Conservation (phyloP, 2,888 invertebrate species). For the Melinopterus prodromus region DNA sequence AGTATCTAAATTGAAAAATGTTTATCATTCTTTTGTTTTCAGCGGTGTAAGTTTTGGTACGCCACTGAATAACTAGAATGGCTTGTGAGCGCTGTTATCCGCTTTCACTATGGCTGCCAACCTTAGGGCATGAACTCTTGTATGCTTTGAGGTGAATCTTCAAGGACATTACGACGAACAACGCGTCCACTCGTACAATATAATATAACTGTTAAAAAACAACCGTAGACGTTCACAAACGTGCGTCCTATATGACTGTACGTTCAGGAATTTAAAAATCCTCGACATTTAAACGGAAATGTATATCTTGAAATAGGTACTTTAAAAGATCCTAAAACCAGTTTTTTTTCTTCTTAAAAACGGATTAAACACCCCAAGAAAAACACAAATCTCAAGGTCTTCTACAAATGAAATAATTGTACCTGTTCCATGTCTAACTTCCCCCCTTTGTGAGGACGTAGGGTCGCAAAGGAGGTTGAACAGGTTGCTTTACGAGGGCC, state of each 20-base stretch:
- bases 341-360: too few relatives aligned
- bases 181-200: not conserved
- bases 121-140: not conserved
- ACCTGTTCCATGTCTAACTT: not conserved
- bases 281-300: not conserved
- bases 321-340: too few relatives aligned
- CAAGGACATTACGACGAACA: not conserved
- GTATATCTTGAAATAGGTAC: too few relatives aligned
- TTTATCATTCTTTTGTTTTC: too few relatives aligned
- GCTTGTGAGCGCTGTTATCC: not conserved
- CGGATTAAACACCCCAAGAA: too few relatives aligned
- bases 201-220: not conserved
- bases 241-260: not conserved
- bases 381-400: too few relatives aligned
- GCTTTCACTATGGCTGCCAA: conserved; percentile 4
- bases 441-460: not conserved
- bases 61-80: too few relatives aligned
- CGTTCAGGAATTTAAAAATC: not conserved
- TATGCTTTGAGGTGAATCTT: not conserved
- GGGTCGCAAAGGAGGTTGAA: not conserved
- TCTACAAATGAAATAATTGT: not conserved
- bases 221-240: not conserved
- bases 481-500: not conserved
- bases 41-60: too few relatives aligned
- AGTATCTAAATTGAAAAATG: too few relatives aligned